Base-by-base conservation (phyloP, 2,797 vertebrate species). In the Paramormyrops hopkinsi region DNA sequence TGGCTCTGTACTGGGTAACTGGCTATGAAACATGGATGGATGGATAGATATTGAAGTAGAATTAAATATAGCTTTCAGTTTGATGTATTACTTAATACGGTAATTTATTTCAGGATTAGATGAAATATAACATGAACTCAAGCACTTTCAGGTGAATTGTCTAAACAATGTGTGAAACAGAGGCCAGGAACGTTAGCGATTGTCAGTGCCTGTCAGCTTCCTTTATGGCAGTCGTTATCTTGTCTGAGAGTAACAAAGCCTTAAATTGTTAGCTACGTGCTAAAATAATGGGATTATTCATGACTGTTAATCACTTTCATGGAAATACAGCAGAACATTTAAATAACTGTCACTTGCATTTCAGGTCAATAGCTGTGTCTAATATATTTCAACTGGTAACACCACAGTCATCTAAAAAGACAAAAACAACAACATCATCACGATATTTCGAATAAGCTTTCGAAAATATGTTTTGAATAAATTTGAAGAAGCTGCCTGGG, bases 161-260 rank as follows among this genome's bases (percentile, higher is more conserved):
- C 76, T 76, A 41, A 84, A 48, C 19, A 89, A 79, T 87, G 41
- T 82, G 22, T 9, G 1, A 82, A 88, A 89, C 82, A 87, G 85
- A 85, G 51, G 51, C 29, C 53, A 48, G 51, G 73, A 41, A 19
- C 76, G 17, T 87, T 88, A 83, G 51, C 79, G 37, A 69, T 87
- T 46, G 54, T 88, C 44, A 53, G 44, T 37, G 29, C 59, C 51
- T 65, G 56, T 87, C 41, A 87, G 41, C 53, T 84, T 48, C 59
- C 44, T 41, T 62, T 90, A 90, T 89, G 53, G 62, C 73, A 73
- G 84, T 48, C 8, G 41, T 84, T 89, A 41, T 88, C 87, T 51
- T 50, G 41, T 88, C 86, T 88, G 19, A 73, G 83, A 19, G 19
- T 48, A 76, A 90, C 89, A 89, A 88, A 90, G 83, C 88, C 59